phyloP scores from a whole-genome alignment of 2,113 vertebrate species.

The Aleadryas rufinucha region DNA sequence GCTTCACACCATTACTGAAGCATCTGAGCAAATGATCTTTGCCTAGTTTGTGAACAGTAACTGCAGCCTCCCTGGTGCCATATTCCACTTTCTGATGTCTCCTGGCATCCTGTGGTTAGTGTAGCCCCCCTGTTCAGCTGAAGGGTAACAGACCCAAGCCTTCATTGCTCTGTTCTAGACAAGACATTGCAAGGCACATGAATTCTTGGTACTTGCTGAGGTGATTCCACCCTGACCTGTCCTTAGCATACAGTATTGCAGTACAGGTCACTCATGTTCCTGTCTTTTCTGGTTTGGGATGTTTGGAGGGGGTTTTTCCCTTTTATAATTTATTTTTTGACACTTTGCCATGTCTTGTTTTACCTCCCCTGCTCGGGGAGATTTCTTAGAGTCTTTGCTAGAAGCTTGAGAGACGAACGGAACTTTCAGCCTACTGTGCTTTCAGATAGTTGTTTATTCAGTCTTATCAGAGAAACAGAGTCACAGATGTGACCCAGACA shows the following conservation, averaged over 20 bases:
- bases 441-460: no score
- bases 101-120: not conserved
- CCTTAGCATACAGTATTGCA: not conserved
- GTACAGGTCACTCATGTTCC: not conserved
- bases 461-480: no score
- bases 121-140: not conserved
- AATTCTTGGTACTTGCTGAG: not conserved
- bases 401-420: no score
- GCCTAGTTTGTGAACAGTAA: not conserved
- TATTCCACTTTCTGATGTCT: not conserved
- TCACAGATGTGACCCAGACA: no score
- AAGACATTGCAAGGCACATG: not conserved
- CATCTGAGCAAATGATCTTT: not conserved
- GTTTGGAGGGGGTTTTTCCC: fast-evolving
- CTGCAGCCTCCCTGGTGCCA: not conserved
- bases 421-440: no score
- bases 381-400: no score
- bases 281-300: not conserved
- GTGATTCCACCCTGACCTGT: not conserved
- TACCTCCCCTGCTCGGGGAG: no score
- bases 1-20: not conserved
- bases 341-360: no score
- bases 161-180: not conserved
- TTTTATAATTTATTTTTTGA: no score
- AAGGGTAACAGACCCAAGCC: not conserved